phyloP scores from a whole-genome alignment of 2,888 invertebrate species.

The Crocallis elinguaria region DNA sequence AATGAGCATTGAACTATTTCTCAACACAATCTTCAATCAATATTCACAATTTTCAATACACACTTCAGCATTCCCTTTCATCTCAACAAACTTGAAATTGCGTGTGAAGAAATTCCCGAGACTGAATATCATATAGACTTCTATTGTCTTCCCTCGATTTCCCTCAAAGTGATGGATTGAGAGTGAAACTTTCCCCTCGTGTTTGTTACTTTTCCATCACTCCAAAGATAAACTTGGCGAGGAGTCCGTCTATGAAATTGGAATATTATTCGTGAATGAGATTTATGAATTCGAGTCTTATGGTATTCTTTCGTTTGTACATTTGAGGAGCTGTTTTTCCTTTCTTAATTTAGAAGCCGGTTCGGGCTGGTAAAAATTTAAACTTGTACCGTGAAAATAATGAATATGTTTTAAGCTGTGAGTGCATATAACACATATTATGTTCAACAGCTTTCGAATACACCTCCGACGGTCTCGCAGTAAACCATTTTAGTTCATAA shows the following conservation, averaged over 20 bases:
- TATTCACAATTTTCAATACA: slow-evolving; percentile 2
- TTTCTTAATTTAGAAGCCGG: neutral
- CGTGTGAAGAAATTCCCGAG: slow-evolving; percentile 21
- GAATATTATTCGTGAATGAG: slow-evolving; percentile 22
- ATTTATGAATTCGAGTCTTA: slow-evolving; percentile 16
- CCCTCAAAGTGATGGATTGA: slow-evolving; percentile 54
- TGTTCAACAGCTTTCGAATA: too few species aligned
- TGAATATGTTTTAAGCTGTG: too few species aligned
- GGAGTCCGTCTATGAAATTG: slow-evolving; percentile 33
- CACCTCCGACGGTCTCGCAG: too few species aligned
- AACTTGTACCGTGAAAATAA: too few species aligned
- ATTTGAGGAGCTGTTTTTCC: neutral
- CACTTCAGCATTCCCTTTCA: slow-evolving; percentile 19
- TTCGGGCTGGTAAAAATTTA: neutral
- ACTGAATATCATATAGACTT: slow-evolving; percentile 47
- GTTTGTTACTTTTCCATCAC: slow-evolving; percentile 65
- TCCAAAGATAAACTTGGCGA: slow-evolving; percentile 29
- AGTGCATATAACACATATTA: too few species aligned
- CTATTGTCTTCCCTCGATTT: slow-evolving; percentile 51
- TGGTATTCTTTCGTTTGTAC: neutral
- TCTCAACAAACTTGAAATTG: slow-evolving; percentile 21
- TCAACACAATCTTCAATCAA: too few species aligned
- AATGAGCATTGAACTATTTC: too few species aligned
- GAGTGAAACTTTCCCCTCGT: slow-evolving; percentile 51
- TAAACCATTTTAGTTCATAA: too few species aligned